phyloP scores from a whole-genome alignment of 2,797 vertebrate species.

The Yasuhikotakia modesta region DNA sequence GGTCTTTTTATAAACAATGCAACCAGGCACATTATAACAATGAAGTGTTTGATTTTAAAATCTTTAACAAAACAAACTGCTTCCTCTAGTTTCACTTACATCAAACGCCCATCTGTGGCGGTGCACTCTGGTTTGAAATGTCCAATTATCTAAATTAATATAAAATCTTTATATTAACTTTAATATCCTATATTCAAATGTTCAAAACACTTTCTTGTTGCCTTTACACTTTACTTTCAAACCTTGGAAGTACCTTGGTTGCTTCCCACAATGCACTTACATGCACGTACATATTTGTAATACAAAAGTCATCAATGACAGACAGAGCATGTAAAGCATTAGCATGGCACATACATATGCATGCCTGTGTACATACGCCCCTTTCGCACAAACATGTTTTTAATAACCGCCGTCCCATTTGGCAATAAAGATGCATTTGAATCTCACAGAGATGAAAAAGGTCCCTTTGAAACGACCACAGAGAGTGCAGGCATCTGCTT shows the following conservation, averaged over 20 bases:
- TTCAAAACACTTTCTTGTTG: background rate
- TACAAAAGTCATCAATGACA: constrained; percentile 20
- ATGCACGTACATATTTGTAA: constrained; percentile 22
- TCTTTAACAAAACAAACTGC: background rate
- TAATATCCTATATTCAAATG: too few species aligned
- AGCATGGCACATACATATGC: constrained; percentile 27
- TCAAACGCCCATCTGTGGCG: too few species aligned
- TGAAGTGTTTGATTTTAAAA: background rate
- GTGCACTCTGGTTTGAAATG: background rate
- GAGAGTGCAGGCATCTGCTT: constrained; percentile 66
- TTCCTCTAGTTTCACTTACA: background rate
- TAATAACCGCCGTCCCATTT: constrained; percentile 54
- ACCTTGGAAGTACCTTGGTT: constrained; percentile 18
- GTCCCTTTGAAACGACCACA: constrained; percentile 67
- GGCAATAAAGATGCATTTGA: constrained; percentile 72
- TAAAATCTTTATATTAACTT: too few species aligned
- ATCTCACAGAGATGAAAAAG: constrained; percentile 70
- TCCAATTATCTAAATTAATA: too few species aligned
- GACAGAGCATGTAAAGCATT: constrained; percentile 9
- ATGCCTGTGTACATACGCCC: constrained; percentile 6
- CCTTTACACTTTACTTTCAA: background rate
- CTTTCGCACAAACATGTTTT: constrained; percentile 18
- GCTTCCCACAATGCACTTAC: constrained; percentile 38
- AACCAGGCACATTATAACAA: background rate
- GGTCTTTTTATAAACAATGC: background rate